Percentiles rank a stretch among this genome's conserved stretches.
phyloP scores from a whole-genome alignment of 2,113 vertebrate species.

The Centropristis striata region DNA sequence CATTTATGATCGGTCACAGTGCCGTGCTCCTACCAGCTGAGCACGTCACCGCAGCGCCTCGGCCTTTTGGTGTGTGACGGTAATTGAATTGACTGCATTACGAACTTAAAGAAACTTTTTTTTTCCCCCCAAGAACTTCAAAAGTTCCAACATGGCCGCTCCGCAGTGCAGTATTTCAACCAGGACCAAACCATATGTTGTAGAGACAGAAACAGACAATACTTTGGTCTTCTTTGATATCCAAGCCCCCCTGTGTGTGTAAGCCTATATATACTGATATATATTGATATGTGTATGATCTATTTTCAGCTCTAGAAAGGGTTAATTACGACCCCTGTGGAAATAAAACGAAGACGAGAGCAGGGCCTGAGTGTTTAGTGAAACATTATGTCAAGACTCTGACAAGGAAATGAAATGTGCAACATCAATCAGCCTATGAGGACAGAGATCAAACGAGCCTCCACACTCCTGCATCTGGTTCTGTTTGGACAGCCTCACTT shows the following conservation, averaged over 20 bases:
- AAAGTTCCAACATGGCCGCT: conserved; percentile 61
- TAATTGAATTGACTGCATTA: conserved; percentile 80
- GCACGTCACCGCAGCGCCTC: conserved; percentile 33
- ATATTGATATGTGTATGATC: conserved; percentile 67
- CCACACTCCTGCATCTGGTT: conserved; percentile 82
- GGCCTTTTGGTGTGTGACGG: conserved; percentile 45
- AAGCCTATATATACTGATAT: conserved; percentile 59
- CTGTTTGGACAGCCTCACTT: conserved; percentile 81
- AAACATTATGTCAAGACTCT: conserved; percentile 86
- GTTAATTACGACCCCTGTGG: conserved; percentile 76
- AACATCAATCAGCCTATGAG: conserved; percentile 86
- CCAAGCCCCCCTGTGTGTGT: conserved; percentile 43
- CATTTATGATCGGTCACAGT: conserved; percentile 65
- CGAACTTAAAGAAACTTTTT: conserved; percentile 59
- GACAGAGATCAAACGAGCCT: conserved; percentile 85
- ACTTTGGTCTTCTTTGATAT: conserved; percentile 74
- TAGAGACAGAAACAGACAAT: conserved; percentile 72
- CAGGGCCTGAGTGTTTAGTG: conserved; percentile 83
- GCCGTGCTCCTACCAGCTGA: conserved; percentile 44
- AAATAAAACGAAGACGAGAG: conserved; percentile 76
- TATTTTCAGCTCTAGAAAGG: conserved; percentile 72
- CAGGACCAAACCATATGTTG: conserved; percentile 69
- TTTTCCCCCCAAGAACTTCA: conserved; percentile 61
- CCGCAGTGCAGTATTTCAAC: conserved; percentile 63
- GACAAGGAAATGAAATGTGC: conserved; percentile 86